Evolutionary conservation across 2,113 vertebrate species (phyloP), one percentile per base, ranked within the genome.

Genomic region (Astur gentilis): DNA sequence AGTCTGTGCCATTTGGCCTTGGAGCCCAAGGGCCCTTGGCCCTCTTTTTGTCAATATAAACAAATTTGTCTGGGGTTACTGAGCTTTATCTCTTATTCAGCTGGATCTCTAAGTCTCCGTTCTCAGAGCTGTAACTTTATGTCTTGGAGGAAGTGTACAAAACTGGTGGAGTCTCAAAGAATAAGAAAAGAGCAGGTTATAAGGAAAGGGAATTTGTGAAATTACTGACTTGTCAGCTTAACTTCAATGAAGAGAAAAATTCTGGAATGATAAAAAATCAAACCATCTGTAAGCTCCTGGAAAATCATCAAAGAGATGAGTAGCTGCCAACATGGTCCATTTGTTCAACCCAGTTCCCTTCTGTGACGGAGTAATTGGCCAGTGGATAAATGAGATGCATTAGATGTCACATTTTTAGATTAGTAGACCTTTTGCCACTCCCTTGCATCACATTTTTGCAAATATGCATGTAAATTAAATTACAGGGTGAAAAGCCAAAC

Each of bases 241-340:
- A 45, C 18, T 60, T 85, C 87, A 87, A 79, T 85, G 89, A 89
- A 57, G 52, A 71, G 65, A 82, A 81, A 89, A 87, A 96, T 87
- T 96, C 61, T 84, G 73, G 73, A 91, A 84, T 57, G n/a, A 61
- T 77, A 75, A 71, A 90, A 82, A 77, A 76, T 64, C 55, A 89
- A 94, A 81, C 87, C 83, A 94, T 96, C 91, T 96, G 93, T 82
- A 95, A 85, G 34, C 44, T 87, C 81, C 72, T 96, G 93, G 93
- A 96, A 96, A 93, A 95, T 72, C 65, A 93, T 95, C 94, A 96
- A 23, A 95, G 83, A 84, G 61, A 52, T 89, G 81, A 96, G 52
- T 85, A 91, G 92, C 66, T 1, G 40, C 93, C 89, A 96, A 64
- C 66, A 76, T 7, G 25, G 80, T 60, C 65, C 57, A 93, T 94